phyloP scores from a whole-genome alignment of 2,797 vertebrate species.

The Enteromius paludinosus region DNA sequence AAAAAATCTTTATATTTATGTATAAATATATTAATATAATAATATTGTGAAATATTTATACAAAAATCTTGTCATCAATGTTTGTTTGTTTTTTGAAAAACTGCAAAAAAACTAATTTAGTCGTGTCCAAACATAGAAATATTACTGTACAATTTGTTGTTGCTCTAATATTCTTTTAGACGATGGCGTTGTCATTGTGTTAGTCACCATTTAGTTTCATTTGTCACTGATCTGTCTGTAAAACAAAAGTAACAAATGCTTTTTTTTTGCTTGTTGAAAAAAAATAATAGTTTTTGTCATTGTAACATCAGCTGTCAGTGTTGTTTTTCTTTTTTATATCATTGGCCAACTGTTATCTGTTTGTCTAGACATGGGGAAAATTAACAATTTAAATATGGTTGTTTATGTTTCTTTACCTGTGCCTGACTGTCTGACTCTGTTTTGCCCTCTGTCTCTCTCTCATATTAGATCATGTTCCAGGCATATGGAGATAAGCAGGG shows the following conservation, averaged over 20 bases:
- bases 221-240: slow-evolving; percentile 13
- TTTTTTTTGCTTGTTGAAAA: neutral
- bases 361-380: neutral
- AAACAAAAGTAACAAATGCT: neutral
- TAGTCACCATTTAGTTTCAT: neutral
- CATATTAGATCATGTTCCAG: slow-evolving; percentile 93
- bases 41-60: neutral
- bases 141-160: neutral
- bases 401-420: neutral
- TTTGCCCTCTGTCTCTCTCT: slow-evolving; percentile 23
- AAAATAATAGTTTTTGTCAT: neutral
- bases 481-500: slow-evolving; percentile 95
- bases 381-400: neutral
- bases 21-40: neutral
- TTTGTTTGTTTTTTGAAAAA: neutral
- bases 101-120: neutral
- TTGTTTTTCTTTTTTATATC: neutral
- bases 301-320: slow-evolving; percentile 1
- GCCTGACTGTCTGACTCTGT: neutral
- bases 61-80: neutral
- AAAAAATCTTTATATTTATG: neutral
- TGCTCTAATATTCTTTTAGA: neutral
- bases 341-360: neutral
- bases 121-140: neutral
- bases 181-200: neutral